A percentile compares a stretch with the other conserved stretches of the same genome.
Conservation (phyloP, 2,113 vertebrate genomes). For the Pedionomus torquatus region DNA sequence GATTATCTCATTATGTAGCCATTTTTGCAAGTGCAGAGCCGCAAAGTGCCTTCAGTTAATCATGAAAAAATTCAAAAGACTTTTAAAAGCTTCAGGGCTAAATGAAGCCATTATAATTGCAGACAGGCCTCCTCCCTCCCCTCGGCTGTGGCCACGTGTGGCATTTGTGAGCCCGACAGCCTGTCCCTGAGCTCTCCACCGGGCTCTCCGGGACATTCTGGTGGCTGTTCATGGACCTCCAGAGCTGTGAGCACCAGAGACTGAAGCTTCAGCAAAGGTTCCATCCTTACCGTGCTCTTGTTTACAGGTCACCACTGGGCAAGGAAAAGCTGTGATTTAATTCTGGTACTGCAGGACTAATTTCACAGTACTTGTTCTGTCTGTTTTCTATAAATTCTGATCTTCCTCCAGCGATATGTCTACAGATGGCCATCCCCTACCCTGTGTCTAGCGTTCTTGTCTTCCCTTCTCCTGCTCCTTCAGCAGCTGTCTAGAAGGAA, state of each 20-base stretch:
- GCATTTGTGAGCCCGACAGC: not conserved
- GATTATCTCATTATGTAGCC: slow-evolving; percentile 18
- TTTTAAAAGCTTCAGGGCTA: not conserved
- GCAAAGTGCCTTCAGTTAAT: not conserved
- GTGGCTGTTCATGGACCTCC: fast-evolving
- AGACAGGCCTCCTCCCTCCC: not conserved
- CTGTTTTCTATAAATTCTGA: fast-evolving
- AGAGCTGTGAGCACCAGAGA: fast-evolving
- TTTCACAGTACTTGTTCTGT: not conserved
- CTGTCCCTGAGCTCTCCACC: fast-evolving
- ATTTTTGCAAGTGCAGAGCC: not conserved
- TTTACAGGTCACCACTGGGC: not conserved
- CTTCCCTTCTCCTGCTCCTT: not conserved
- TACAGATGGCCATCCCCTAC: not conserved
- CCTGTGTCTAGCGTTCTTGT: too few relatives aligned
- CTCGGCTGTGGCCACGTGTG: not conserved
- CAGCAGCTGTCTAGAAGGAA: not conserved
- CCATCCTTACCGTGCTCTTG: not conserved
- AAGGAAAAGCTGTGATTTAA: not conserved
- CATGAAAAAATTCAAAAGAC: not conserved
- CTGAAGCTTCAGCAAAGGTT: not conserved
- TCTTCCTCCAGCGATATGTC: not conserved
- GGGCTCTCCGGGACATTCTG: fast-evolving
- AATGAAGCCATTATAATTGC: not conserved
- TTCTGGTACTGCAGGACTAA: not conserved